A percentile compares a stretch with the other conserved stretches of the same genome.
Evolutionary conservation across 2,113 vertebrate species (phyloP).

Genomic region (Hemiscyllium ocellatum): DNA sequence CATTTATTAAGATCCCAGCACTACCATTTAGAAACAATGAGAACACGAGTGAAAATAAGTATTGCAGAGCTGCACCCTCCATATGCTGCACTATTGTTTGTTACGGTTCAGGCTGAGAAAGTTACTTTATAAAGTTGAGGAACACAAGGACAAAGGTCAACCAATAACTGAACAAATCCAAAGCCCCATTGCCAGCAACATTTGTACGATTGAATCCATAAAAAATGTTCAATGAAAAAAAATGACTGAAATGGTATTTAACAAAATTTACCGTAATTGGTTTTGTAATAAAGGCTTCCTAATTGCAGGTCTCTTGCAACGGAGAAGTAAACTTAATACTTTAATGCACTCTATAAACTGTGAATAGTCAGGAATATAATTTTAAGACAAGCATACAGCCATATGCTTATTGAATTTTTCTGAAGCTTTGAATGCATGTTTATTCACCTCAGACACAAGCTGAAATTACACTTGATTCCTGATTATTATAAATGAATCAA

Average conservation of each 20-base stretch:
- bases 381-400: neutral
- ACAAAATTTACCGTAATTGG: neutral
- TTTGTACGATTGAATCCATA: neutral
- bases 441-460: neutral
- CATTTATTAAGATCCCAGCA: neutral
- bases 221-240: neutral
- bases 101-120: neutral
- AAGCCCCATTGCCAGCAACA: constrained; percentile 5
- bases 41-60: neutral
- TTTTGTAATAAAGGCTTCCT: neutral
- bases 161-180: constrained; percentile 1
- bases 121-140: neutral
- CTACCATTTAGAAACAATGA: neutral
- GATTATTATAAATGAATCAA: neutral
- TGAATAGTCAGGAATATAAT: neutral
- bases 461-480: neutral
- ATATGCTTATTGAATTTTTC: neutral
- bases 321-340: neutral
- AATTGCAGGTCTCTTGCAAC: neutral
- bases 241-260: neutral
- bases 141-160: neutral
- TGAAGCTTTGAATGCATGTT: neutral
- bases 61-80: neutral
- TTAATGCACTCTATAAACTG: neutral
- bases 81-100: neutral